Conservation (phyloP, 2,113 vertebrate genomes). For the Scomber scombrus region DNA sequence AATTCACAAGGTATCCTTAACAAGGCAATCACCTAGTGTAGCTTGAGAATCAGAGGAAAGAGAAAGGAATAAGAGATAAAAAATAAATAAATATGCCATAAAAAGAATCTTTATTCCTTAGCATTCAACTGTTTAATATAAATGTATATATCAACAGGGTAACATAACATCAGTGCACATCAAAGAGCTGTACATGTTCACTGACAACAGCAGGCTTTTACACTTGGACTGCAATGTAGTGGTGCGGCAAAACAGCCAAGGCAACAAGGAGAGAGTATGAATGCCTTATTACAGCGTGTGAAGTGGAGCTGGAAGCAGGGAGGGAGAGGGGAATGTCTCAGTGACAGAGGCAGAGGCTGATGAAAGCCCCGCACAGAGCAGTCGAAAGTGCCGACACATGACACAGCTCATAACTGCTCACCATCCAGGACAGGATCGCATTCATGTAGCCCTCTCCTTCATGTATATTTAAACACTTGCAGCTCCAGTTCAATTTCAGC, state of each 20-base stretch:
- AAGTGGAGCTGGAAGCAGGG: conserved; percentile 69
- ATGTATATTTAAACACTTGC: conserved; percentile 78
- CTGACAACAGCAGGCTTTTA: conserved; percentile 63
- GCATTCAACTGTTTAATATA: conserved; percentile 3
- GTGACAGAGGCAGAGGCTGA: conserved; percentile 77
- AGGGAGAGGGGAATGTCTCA: conserved; percentile 62
- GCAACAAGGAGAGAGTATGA: conserved; percentile 59
- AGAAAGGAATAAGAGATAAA: conserved; percentile 15
- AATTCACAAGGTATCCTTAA: conserved; percentile 43
- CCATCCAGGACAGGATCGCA: conserved; percentile 68
- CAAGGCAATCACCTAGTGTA: conserved; percentile 21
- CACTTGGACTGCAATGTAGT: conserved; percentile 72
- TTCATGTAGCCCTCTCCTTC: conserved; percentile 68
- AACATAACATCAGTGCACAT: conserved; percentile 45
- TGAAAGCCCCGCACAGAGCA: conserved; percentile 71
- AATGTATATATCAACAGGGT: background rate
- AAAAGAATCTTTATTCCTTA: background rate
- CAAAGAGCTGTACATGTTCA: conserved; percentile 35
- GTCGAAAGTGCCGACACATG: conserved; percentile 72
- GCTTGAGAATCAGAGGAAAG: conserved; percentile 3
- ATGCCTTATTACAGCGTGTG: conserved; percentile 71
- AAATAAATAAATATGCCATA: background rate
- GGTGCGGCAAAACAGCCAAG: conserved; percentile 67
- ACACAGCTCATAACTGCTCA: conserved; percentile 79
- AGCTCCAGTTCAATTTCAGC: conserved; percentile 55